Base-by-base conservation (phyloP, 92 coral and sea anemone genomes). In the Montipora capitata region DNA sequence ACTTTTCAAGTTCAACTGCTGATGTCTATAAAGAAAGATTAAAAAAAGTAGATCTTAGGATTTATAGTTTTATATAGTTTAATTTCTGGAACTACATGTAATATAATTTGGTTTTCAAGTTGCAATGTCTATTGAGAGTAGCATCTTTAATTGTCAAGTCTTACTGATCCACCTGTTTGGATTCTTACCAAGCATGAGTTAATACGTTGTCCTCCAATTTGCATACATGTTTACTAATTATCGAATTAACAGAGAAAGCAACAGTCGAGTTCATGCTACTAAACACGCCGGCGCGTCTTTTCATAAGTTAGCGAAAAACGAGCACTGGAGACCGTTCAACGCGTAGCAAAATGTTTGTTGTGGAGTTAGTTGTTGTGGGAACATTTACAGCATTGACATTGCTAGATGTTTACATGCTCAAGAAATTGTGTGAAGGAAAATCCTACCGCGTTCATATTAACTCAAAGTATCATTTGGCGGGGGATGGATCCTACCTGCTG, bases 401-500 rank as follows among this genome's bases (percentile, higher is more conserved):
- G 7, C 74, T 93, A 2, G 93, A 93, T 49, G 78, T 82, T 18
- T 85, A 81, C 40, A 90, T 93, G 89, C 62, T 93, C 40, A 89
- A 77, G 83, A 90, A 86, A 59, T 81, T 93, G 56, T 89, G 90
- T 64, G 81, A 74, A 51, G 88, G 88, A 40, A 77, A 76, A 62
- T 51, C 56, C n/a, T 76, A 75, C 40, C 94, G 91, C 14, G 85
- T 70, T 11, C 88, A 87, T 58, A 78, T 86, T 10, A 89, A 87
- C 59, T 84, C 90, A 8, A 91, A 76, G 44, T 82, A 91, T 48
- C 92, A 81, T 58, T 15, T 67, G 71, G 68, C 76, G 13, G 96
- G 96, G 14, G 89, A 80, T 27, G 96, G 96, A 42, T 93, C 96
- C 15, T 93, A 93, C 42, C 67, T 91, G 69, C 54, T 90, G 43